Base-by-base conservation (phyloP, 2,113 vertebrate species). In the Dasypus novemcinctus region DNA sequence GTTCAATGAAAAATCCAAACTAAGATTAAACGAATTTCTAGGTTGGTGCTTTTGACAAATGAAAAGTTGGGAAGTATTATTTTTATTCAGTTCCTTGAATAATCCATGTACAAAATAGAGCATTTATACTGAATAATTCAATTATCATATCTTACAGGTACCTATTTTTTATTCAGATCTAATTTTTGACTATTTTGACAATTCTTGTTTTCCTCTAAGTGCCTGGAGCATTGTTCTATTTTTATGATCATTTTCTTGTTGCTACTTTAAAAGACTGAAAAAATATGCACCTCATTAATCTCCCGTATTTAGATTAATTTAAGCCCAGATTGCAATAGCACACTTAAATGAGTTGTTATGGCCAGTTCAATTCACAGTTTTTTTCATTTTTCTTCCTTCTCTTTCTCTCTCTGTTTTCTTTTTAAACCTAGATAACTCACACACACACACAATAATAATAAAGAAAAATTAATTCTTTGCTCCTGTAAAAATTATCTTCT, bases 91-190 rank as follows among this genome's bases (percentile, higher is more conserved):
- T 27, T 76, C 4, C 54, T 89, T 71, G 38, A 82, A 2, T n/a
- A 0, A 18, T 86, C 15, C 33, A 86, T 31, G 25, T 64, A 36
- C 2, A 85, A 87, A 93, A 52, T 84, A 71, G 10, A 52, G 52
- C 7, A 88, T 27, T 54, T 91, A 74, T 54, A 27, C 4, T 94
- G 12, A 82, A 52, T 29, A 91, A 64, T 85, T 87, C 2, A 84
- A 76, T 61, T 38, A 20, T 2, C 2, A 25, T 71, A 41, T 59
- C 3, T 89, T 78, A 33, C 2, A 54, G 5, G 61, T 84, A 68
- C 20, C 5, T 8, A 71, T 61, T n/a, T n/a, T 89, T 64, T 81
- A 61, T 69, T 81, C 4, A 82, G 10, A 54, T 57, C 17, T 74
- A 0, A 5, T 72, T 74, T 69, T 81, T 18, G 7, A 36, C 3